phyloP scores from a whole-genome alignment of 2,888 invertebrate genomes.

The Baccha elongata region DNA sequence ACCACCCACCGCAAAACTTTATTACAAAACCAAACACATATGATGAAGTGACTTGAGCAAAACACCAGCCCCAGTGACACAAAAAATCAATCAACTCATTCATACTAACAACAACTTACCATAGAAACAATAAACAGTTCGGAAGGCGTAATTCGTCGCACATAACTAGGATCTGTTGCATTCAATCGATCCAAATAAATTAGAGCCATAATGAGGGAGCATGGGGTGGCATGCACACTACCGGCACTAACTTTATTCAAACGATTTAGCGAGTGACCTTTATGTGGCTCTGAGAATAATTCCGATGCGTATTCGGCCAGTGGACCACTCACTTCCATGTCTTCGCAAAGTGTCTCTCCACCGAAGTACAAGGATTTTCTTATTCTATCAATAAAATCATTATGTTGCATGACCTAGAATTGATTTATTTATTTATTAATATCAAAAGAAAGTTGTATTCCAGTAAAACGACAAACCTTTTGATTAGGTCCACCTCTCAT shows the following conservation, averaged over 20 bases:
- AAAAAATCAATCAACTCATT: conserved; percentile 16
- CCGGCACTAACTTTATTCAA: conserved; percentile 90
- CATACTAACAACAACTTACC: conserved; percentile 84
- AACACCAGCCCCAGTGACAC: conserved; percentile 4
- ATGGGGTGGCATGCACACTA: conserved; percentile 92
- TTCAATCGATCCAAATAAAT: conserved; percentile 96
- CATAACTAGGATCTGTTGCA: conserved; percentile 90
- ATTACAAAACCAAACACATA: background rate
- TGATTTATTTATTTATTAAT: conserved; percentile 1
- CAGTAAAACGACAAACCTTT: conserved; percentile 60
- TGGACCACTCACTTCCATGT: conserved; percentile 86
- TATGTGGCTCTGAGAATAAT: conserved; percentile 90
- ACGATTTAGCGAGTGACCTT: conserved; percentile 89
- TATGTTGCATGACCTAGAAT: conserved; percentile 84
- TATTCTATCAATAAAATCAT: conserved; percentile 91
- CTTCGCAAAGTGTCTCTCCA: conserved; percentile 90
- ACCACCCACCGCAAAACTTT: conserved; percentile 4
- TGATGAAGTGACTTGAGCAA: no score
- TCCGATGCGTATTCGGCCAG: conserved; percentile 91
- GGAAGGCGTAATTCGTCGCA: conserved; percentile 91
- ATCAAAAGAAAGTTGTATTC: background rate
- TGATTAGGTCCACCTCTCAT: conserved; percentile 75
- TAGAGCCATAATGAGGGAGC: conserved; percentile 95
- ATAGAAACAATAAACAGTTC: conserved; percentile 97
- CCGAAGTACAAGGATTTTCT: conserved; percentile 95